A percentile compares a stretch with the other conserved stretches of the same genome.
Evolutionary conservation across 2,797 vertebrate genomes (phyloP).

Genomic region (Sebastes reedi): DNA sequence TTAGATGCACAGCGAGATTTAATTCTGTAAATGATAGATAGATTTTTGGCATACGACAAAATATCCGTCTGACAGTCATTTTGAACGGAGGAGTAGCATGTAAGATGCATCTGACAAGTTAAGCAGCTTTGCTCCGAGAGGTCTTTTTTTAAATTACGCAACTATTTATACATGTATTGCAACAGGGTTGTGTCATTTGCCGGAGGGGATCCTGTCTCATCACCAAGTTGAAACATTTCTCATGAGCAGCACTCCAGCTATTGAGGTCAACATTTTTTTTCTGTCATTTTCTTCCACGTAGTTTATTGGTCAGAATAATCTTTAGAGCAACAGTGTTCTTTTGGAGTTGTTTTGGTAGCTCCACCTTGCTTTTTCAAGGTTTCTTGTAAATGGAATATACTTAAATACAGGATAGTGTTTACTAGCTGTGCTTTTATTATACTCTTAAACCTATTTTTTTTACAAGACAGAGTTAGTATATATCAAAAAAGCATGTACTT

Average conservation of each 20-base stretch:
- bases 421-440: background rate
- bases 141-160: slow-evolving; percentile 62
- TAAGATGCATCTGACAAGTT: slow-evolving; percentile 70
- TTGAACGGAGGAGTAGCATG: slow-evolving; percentile 55
- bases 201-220: slow-evolving; percentile 65
- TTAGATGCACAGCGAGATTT: slow-evolving; percentile 18
- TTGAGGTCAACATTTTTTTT: slow-evolving; percentile 53
- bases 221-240: slow-evolving; percentile 63
- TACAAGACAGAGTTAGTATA: background rate
- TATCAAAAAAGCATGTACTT: background rate
- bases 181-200: slow-evolving; percentile 72
- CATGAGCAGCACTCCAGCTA: slow-evolving; percentile 41
- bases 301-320: slow-evolving; percentile 17
- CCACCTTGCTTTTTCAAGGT: background rate
- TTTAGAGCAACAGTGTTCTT: slow-evolving; percentile 8
- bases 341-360: background rate
- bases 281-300: slow-evolving; percentile 23
- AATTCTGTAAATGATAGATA: slow-evolving; percentile 1
- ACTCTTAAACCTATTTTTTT: background rate
- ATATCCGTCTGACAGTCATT: slow-evolving; percentile 40
- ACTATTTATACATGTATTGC: slow-evolving; percentile 71
- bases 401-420: background rate
- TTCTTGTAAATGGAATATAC: background rate
- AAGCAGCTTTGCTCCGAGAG: slow-evolving; percentile 73
- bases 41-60: slow-evolving; percentile 22